phyloP scores from a whole-genome alignment of 1,140 invertebrate species.

The Cyrtorhinus lividipennis region DNA sequence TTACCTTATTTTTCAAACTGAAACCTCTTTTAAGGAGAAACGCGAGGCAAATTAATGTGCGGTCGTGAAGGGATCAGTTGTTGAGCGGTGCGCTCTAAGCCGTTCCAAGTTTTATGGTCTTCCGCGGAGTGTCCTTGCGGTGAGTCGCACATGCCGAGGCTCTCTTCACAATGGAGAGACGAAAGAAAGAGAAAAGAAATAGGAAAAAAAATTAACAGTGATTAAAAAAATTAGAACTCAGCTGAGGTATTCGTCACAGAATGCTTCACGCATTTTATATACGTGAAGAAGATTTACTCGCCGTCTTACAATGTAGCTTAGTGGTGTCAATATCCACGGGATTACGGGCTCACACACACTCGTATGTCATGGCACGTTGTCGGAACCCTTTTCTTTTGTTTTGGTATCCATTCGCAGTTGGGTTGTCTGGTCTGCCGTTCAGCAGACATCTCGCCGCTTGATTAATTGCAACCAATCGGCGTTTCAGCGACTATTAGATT shows the following conservation, averaged over 20 bases:
- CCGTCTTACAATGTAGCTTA: not conserved
- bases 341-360: too few relatives aligned
- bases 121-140: not conserved
- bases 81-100: not conserved
- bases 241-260: not conserved
- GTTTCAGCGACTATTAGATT: too few relatives aligned
- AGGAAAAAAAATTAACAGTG: too few relatives aligned
- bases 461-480: too few relatives aligned
- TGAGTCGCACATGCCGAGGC: not conserved
- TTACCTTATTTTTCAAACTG: not conserved
- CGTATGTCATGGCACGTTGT: too few relatives aligned
- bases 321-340: not conserved
- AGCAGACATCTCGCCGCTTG: too few relatives aligned
- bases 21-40: not conserved
- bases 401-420: too few relatives aligned
- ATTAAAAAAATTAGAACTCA: too few relatives aligned
- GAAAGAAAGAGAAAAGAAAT: not conserved
- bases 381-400: too few relatives aligned
- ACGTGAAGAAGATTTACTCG: not conserved
- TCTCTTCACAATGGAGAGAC: not conserved
- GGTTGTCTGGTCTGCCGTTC: too few relatives aligned
- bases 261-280: not conserved
- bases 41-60: not conserved
- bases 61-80: not conserved
- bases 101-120: not conserved